Base-by-base conservation (phyloP, 2,797 vertebrate species). In the Catamblyrhynchus diadema region DNA sequence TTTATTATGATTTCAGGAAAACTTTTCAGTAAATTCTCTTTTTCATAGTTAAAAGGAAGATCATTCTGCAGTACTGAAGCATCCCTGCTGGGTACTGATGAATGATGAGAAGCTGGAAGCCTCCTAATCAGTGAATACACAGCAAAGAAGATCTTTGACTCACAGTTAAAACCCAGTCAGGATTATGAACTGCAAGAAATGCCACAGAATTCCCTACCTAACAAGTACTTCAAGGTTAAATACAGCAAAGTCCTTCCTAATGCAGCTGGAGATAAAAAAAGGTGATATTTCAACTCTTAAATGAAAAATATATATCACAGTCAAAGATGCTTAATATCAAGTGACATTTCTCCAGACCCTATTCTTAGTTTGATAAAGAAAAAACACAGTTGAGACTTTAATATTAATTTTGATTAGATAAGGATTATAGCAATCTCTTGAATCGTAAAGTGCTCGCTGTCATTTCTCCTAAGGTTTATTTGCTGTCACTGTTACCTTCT, bases 41-140 rank as follows among this genome's bases (percentile, higher is more conserved):
- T 60, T 86, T 81, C 72, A 54, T 69, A 75, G 39, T 57, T 59
- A 95, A 82, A 61, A 92, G 65, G 27, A 75, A 89, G 71, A 82
- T 24, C 4, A 1, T 42, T 85, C 70, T 78, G 37, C 53, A 83
- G 51, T 39, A 66, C 13, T 57, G 50, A 90, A 86, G 35, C n/a
- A n/a, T 78, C 18, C 59, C 75, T 81, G 78, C 61, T 91, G 80
- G 60, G 71, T 91, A 64, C 41, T 95, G 90, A 95, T 71, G 75
- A 88, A 73, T 73, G 72, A 93, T 72, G 60, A 86, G 91, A 88
- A 91, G 44, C 32, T 95, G 41, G 64, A 88, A 94, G 37, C 13
- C 82, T 94, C 92, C 85, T 95, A 95, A 94, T 95, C 94, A 97
- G 73, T n/a, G 75, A 95, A 39, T 60, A 60, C 30, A 53, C 41